Conservation (phyloP, 2,797 vertebrate species). For the Bradypus variegatus region DNA sequence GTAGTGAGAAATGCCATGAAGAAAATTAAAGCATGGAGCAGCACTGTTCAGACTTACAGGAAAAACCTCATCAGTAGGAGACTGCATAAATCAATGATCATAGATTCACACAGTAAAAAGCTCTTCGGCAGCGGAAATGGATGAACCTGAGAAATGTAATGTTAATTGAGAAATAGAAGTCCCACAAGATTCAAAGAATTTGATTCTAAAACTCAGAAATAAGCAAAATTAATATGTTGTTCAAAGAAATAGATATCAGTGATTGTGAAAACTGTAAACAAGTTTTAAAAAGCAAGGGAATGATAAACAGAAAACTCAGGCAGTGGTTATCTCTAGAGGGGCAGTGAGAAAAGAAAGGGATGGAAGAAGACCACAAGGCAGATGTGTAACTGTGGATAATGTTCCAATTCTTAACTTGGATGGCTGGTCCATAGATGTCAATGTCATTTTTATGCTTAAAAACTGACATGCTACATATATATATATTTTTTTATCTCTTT, state of each 20-base stretch:
- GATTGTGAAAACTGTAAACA: background rate
- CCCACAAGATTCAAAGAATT: background rate
- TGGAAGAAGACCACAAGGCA: background rate
- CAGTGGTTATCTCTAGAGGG: background rate
- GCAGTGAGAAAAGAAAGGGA: background rate
- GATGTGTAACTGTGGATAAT: background rate
- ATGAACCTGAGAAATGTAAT: background rate
- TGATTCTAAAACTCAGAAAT: background rate
- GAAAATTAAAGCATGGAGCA: background rate
- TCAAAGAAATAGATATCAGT: background rate
- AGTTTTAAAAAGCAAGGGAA: background rate
- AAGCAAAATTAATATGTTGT: background rate
- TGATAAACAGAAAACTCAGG: background rate
- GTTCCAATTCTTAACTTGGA: background rate
- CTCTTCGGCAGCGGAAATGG: background rate
- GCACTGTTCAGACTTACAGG: accelerated
- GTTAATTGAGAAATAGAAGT: background rate
- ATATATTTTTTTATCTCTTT: too few relatives aligned
- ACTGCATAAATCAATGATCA: accelerated
- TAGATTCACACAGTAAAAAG: too few relatives aligned
- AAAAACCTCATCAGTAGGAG: background rate
- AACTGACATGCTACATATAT: background rate
- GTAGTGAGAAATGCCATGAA: too few relatives aligned
- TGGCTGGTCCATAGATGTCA: background rate
- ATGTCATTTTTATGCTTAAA: background rate